These are phyloP conservation scores for Zaprionus nigranus DNA, from an alignment of 1,140 invertebrate genomes.

Conservation along the genomic window DNA sequence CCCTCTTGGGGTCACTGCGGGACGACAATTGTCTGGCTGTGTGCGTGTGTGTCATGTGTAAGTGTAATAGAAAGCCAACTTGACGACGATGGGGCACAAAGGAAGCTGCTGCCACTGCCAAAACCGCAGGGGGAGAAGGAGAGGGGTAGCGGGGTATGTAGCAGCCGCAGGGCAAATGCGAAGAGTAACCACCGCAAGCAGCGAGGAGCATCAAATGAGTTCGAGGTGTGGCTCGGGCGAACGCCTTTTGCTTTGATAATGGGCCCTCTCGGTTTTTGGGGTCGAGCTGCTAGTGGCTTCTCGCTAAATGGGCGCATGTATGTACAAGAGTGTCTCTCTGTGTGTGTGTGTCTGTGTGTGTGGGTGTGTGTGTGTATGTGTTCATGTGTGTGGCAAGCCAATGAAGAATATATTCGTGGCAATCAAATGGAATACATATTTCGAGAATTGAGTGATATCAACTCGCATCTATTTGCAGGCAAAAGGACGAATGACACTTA, in stretches of 20 bases:
- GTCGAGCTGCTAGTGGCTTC: conserved; percentile 58
- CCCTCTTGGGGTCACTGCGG: conserved; percentile 66
- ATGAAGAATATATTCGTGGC: conserved; percentile 62
- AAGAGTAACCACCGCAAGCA: conserved; percentile 80
- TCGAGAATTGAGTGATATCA: conserved; percentile 45
- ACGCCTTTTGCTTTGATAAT: conserved; percentile 78
- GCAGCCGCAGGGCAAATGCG: conserved; percentile 75
- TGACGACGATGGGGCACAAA: conserved; percentile 59
- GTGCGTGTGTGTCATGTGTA: conserved; percentile 69
- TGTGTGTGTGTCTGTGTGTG: conserved; percentile 27
- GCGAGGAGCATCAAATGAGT: conserved; percentile 66
- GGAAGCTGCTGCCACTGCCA: conserved; percentile 43
- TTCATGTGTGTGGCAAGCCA: conserved; percentile 51
- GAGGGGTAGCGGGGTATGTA: background rate
- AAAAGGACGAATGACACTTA: conserved; percentile 22
- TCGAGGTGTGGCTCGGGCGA: conserved; percentile 63
- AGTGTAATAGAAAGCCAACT: conserved; percentile 79
- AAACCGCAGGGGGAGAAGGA: conserved; percentile 50
- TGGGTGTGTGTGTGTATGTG: conserved; percentile 28
- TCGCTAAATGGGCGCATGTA: conserved; percentile 20
- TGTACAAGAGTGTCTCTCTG: conserved; percentile 14
- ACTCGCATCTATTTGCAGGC: conserved; percentile 10
- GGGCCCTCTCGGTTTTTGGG: conserved; percentile 67
- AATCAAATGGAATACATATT: conserved; percentile 45
- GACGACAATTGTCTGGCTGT: conserved; percentile 71